Percentiles rank a stretch among this genome's conserved stretches.
These are phyloP conservation scores for Ips typographus DNA, from an alignment of 1,140 invertebrate genomes.

Conservation along the genomic window DNA sequence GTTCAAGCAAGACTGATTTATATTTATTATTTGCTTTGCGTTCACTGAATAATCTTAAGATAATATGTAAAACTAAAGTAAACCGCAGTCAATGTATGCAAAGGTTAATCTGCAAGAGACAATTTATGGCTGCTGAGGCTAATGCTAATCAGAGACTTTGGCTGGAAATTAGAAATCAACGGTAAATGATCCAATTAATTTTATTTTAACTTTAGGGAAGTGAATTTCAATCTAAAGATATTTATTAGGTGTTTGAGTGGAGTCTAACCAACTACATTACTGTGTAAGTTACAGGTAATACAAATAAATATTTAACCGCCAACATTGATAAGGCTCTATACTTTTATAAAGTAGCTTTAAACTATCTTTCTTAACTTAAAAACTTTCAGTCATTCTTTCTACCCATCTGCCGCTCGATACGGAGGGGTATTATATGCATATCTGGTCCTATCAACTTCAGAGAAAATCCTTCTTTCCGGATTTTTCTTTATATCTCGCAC, in stretches of 20 bases:
- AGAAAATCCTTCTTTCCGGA: conserved; percentile 48
- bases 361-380: neutral
- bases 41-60: conserved; percentile 33
- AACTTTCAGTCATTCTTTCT: conserved; percentile 6
- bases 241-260: no score
- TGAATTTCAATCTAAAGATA: no score
- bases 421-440: conserved; percentile 36
- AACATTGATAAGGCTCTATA: no score
- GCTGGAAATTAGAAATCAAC: no score
- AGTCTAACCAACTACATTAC: no score
- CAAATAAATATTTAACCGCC: no score
- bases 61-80: conserved; percentile 33
- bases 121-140: conserved; percentile 23
- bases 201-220: no score
- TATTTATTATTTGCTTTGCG: conserved; percentile 27
- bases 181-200: no score
- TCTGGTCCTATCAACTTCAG: conserved; percentile 43
- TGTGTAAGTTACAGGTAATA: no score
- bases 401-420: conserved; percentile 22
- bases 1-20: conserved; percentile 19
- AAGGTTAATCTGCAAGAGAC: conserved; percentile 34
- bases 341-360: neutral
- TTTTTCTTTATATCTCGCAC: conserved; percentile 47
- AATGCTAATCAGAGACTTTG: no score
- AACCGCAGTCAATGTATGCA: conserved; percentile 28